phyloP scores from a whole-genome alignment of 2,888 invertebrate species.

The Ypsolopha sequella region DNA sequence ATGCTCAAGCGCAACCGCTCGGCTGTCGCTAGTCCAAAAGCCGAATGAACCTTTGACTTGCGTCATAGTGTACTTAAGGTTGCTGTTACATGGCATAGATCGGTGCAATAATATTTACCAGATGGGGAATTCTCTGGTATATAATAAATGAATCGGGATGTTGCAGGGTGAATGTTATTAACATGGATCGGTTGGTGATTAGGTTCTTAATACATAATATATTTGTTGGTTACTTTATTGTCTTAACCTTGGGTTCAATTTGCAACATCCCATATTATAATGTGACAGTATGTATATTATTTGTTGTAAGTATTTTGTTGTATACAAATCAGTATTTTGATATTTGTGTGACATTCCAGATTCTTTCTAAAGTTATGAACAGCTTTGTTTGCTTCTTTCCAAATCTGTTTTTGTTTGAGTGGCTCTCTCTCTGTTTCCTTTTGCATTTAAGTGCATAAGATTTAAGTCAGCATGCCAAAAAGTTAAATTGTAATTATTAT shows the following conservation, averaged over 20 bases:
- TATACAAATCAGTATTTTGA: conserved; percentile 68
- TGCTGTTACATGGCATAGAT: background rate
- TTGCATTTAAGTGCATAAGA: background rate
- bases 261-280: conserved; percentile 41
- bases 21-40: no score
- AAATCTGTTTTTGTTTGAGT: conserved; percentile 6
- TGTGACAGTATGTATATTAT: conserved; percentile 48
- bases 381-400: background rate
- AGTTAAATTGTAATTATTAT: background rate
- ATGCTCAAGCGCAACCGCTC: no score
- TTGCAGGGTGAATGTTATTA: conserved; percentile 43
- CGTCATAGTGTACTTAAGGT: no score
- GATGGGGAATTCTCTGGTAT: background rate
- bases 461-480: conserved; percentile 5
- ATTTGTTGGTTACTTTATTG: conserved; percentile 10
- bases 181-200: background rate
- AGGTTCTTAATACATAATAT: conserved; percentile 15
- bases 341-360: conserved; percentile 69
- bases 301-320: conserved; percentile 49
- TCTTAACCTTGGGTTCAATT: conserved; percentile 28
- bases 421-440: conserved; percentile 16
- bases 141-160: conserved; percentile 21
- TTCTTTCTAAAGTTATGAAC: conserved; percentile 17
- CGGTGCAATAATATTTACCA: background rate
- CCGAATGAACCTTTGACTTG: conserved; percentile 14